Percentiles rank a stretch among this genome's conserved stretches.
These are phyloP conservation scores for Heterochromis multidens DNA, from an alignment of 2,113 vertebrate species.

Conservation along the genomic window DNA sequence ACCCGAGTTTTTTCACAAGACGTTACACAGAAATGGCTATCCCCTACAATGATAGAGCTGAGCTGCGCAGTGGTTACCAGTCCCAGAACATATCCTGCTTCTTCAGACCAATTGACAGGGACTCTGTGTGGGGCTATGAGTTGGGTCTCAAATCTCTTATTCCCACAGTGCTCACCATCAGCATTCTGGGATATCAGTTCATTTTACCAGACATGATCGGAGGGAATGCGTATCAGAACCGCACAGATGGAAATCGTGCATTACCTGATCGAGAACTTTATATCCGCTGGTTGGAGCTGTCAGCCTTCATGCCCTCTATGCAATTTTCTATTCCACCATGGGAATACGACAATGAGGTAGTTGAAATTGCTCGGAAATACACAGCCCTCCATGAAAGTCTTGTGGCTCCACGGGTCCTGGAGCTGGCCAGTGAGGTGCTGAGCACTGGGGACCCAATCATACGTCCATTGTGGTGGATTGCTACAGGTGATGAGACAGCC, in stretches of 20 bases:
- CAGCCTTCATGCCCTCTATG: conserved; percentile 97
- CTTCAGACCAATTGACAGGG: conserved; percentile 89
- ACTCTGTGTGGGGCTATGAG: conserved; percentile 93
- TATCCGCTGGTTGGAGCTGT: conserved; percentile 94
- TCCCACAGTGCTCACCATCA: conserved; percentile 91
- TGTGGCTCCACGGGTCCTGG: conserved; percentile 89
- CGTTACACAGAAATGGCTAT: conserved; percentile 91
- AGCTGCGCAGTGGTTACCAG: conserved; percentile 90
- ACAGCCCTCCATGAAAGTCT: conserved; percentile 85
- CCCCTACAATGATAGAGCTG: conserved; percentile 86
- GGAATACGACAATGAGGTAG: conserved; percentile 89
- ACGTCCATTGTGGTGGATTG: conserved; percentile 97
- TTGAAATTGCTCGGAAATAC: conserved; percentile 91
- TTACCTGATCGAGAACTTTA: conserved; percentile 92
- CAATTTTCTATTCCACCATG: conserved; percentile 96
- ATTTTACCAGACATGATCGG: conserved; percentile 90
- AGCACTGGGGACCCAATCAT: conserved; percentile 94
- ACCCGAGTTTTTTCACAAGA: conserved; percentile 91
- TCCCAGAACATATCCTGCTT: conserved; percentile 95
- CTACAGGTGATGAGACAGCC: conserved; percentile 83
- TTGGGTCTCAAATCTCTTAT: conserved; percentile 93
- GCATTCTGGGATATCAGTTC: conserved; percentile 93
- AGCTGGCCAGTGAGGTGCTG: conserved; percentile 87
- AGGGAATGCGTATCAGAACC: conserved; percentile 80
- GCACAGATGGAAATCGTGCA: conserved; percentile 63